Percentiles rank a stretch among this genome's conserved stretches.
phyloP scores from a whole-genome alignment of 2,113 vertebrate genomes.

The Enhydra lutris region DNA sequence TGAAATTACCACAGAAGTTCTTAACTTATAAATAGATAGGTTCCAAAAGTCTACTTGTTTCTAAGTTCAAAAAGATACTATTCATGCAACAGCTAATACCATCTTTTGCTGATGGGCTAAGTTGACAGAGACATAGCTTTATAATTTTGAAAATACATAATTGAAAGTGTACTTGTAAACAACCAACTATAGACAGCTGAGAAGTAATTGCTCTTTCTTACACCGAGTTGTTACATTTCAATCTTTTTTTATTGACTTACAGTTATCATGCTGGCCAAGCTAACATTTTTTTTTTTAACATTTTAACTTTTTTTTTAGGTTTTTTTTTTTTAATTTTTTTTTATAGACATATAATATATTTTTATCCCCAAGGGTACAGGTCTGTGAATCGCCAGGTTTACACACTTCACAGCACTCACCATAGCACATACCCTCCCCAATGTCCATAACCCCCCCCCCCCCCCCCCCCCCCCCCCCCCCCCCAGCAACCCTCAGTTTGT shows the following conservation, averaged over 20 bases:
- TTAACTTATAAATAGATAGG: neutral
- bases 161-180: constrained; percentile 17
- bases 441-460: too few relatives aligned
- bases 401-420: too few relatives aligned
- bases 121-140: neutral
- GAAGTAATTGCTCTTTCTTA: constrained; percentile 20
- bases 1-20: constrained; percentile 13
- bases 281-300: neutral
- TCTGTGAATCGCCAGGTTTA: too few relatives aligned
- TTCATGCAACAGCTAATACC: neutral
- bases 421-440: too few relatives aligned
- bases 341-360: too few relatives aligned
- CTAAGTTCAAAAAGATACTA: neutral
- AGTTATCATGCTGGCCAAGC: neutral
- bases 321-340: too few relatives aligned
- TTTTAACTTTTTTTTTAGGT: too few relatives aligned
- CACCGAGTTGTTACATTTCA: neutral
- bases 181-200: neutral
- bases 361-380: too few relatives aligned
- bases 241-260: constrained; percentile 17
- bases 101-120: neutral
- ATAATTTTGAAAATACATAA: constrained; percentile 12
- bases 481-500: too few relatives aligned
- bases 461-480: too few relatives aligned
- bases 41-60: neutral